Percentiles rank a stretch among this genome's conserved stretches.
These are phyloP conservation scores for Drosophila rubida DNA, from an alignment of 2,888 invertebrate species.

Conservation along the genomic window DNA sequence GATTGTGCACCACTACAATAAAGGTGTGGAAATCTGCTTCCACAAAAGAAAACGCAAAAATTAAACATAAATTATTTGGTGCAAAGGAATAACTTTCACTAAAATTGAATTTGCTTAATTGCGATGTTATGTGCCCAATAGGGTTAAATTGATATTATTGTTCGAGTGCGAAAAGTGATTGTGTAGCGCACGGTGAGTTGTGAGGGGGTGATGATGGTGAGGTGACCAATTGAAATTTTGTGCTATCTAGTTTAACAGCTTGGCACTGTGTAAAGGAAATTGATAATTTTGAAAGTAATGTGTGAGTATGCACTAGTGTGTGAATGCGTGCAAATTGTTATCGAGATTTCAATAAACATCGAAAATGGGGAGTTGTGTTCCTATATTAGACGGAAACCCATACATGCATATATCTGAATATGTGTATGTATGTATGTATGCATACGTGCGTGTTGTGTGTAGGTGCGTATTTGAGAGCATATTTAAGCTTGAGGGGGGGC, in stretches of 20 bases:
- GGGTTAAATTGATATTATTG: constrained; percentile 22
- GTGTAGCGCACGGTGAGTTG: constrained; percentile 39
- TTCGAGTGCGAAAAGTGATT: constrained; percentile 44
- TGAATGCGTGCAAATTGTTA: constrained; percentile 30
- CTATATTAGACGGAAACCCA: constrained; percentile 3
- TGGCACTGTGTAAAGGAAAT: constrained; percentile 50
- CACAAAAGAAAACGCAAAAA: constrained; percentile 59
- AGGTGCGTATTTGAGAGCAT: background rate
- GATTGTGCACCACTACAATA: constrained; percentile 62
- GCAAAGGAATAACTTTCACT: constrained; percentile 26
- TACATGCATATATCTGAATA: constrained; percentile 6
- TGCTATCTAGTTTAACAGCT: constrained; percentile 57
- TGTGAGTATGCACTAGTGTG: background rate
- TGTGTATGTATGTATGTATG: constrained; percentile 11
- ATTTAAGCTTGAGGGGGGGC: constrained; percentile 4
- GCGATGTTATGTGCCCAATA: constrained; percentile 23
- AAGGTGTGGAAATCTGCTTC: constrained; percentile 75
- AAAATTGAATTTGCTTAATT: constrained; percentile 6
- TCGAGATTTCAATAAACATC: constrained; percentile 11
- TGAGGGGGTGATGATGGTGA: constrained; percentile 36
- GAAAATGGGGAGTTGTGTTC: constrained; percentile 21
- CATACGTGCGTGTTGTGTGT: constrained; percentile 13
- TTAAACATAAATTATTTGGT: constrained; percentile 24
- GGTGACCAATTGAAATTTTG: constrained; percentile 51
- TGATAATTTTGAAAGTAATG: constrained; percentile 55